These are phyloP conservation scores for Leptinotarsa lineolata DNA, from an alignment of 1,140 invertebrate species.

Conservation along the genomic window DNA sequence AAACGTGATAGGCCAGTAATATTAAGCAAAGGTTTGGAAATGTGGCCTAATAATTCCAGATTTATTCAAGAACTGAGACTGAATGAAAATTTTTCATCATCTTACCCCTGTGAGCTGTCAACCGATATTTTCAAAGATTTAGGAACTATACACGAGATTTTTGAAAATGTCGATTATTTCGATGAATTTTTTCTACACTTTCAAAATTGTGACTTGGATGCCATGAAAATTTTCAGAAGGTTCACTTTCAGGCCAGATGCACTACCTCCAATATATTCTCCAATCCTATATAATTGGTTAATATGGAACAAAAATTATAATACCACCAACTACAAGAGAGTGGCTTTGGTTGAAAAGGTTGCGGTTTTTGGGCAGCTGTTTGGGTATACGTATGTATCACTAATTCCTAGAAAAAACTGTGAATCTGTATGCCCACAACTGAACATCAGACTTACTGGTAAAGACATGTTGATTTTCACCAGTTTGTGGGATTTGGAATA, in stretches of 20 bases:
- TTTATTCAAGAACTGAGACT: constrained; percentile 30
- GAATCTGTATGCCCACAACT: constrained; percentile 69
- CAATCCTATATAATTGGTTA: constrained; percentile 80
- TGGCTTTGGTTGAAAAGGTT: constrained; percentile 71
- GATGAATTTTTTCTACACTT: constrained; percentile 82
- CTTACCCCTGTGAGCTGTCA: constrained; percentile 45
- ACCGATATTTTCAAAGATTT: constrained; percentile 39
- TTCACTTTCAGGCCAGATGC: constrained; percentile 77
- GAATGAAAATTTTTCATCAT: constrained; percentile 33
- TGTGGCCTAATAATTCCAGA: constrained; percentile 35
- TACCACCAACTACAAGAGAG: constrained; percentile 71
- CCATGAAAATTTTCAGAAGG: constrained; percentile 61
- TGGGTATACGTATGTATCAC: constrained; percentile 67
- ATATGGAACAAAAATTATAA: constrained; percentile 78
- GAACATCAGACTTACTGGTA: constrained; percentile 67
- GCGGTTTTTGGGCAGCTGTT: constrained; percentile 75
- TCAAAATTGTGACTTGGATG: constrained; percentile 81
- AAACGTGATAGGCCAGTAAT: constrained; percentile 45
- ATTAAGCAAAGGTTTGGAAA: constrained; percentile 33
- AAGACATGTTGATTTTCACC: constrained; percentile 74
- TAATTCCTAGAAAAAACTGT: constrained; percentile 73
- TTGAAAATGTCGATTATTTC: constrained; percentile 36
- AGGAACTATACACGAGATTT: constrained; percentile 26
- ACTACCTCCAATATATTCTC: constrained; percentile 73
- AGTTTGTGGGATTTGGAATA: constrained; percentile 79